These are phyloP conservation scores for Cosmopolites sordidus DNA, from an alignment of 2,888 invertebrate species.

Conservation along the genomic window DNA sequence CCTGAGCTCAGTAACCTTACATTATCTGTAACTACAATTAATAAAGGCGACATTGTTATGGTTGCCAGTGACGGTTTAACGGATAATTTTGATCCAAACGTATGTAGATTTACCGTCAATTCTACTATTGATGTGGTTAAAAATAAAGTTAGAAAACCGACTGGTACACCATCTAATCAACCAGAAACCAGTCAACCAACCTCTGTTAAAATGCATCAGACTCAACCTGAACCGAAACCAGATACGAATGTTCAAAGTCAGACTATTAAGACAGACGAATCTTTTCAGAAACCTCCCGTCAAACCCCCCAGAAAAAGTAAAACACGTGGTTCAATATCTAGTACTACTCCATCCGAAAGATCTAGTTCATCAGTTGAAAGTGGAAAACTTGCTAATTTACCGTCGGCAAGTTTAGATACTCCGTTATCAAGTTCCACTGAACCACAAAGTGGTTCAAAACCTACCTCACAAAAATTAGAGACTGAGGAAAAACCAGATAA, in stretches of 20 bases:
- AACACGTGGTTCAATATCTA: conserved; percentile 45
- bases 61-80: conserved; percentile 87
- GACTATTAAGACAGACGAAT: neutral
- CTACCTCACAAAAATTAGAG: neutral
- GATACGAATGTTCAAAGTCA: neutral
- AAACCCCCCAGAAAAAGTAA: conserved; percentile 43
- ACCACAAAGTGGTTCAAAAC: neutral
- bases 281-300: conserved; percentile 31
- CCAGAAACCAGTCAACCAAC: neutral
- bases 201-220: neutral
- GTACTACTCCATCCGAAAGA: conserved; percentile 29
- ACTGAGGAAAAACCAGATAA: conserved; percentile 30
- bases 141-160: conserved; percentile 42
- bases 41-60: conserved; percentile 77
- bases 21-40: conserved; percentile 74
- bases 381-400: conserved; percentile 3
- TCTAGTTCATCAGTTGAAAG: conserved; percentile 48
- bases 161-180: conserved; percentile 15
- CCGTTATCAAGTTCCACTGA: neutral
- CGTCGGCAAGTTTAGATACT: conserved; percentile 1
- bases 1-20: conserved; percentile 86
- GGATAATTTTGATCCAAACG: conserved; percentile 89
- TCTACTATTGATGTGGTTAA: conserved; percentile 43
- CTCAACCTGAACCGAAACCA: neutral
- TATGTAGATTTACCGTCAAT: conserved; percentile 74